A percentile compares a stretch with the other conserved stretches of the same genome.
Conservation (phyloP, 1,140 invertebrate genomes). For the Micrasema longulum region DNA sequence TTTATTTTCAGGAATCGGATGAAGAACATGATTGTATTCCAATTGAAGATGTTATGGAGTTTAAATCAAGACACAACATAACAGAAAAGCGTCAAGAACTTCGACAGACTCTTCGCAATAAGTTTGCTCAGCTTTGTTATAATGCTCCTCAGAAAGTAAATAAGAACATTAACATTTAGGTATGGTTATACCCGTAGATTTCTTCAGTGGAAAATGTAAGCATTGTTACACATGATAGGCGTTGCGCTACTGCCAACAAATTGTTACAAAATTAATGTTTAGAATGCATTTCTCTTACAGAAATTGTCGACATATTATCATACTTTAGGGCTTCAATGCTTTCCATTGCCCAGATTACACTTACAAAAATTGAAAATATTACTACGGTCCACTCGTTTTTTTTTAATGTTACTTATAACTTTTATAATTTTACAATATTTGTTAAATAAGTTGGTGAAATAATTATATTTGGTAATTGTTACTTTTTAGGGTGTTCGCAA, state of each 20-base stretch:
- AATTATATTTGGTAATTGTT: constrained; percentile 33
- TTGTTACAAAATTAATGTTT: constrained; percentile 41
- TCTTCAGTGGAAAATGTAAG: constrained; percentile 38
- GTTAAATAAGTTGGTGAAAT: constrained; percentile 43
- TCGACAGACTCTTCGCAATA: constrained; percentile 81
- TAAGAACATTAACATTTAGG: constrained; percentile 25
- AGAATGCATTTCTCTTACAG: constrained; percentile 44
- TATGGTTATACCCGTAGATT: constrained; percentile 33
- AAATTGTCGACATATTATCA: constrained; percentile 38
- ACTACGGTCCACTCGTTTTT: constrained; percentile 42
- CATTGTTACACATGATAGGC: constrained; percentile 34
- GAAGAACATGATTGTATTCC: constrained; percentile 85
- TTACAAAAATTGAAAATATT: constrained; percentile 38
- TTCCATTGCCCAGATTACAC: constrained; percentile 33
- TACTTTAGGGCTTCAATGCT: constrained; percentile 42
- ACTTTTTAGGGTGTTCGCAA: constrained; percentile 30
- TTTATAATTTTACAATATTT: constrained; percentile 48
- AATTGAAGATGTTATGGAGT: constrained; percentile 85
- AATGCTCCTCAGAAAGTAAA: constrained; percentile 58
- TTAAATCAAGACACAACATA: constrained; percentile 82
- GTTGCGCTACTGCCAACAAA: constrained; percentile 34
- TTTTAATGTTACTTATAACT: constrained; percentile 46
- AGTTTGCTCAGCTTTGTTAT: constrained; percentile 83
- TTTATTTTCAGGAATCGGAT: constrained; percentile 76
- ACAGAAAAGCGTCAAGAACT: constrained; percentile 84